phyloP scores from a whole-genome alignment of 2,797 vertebrate genomes.

The Babyrousa celebensis region DNA sequence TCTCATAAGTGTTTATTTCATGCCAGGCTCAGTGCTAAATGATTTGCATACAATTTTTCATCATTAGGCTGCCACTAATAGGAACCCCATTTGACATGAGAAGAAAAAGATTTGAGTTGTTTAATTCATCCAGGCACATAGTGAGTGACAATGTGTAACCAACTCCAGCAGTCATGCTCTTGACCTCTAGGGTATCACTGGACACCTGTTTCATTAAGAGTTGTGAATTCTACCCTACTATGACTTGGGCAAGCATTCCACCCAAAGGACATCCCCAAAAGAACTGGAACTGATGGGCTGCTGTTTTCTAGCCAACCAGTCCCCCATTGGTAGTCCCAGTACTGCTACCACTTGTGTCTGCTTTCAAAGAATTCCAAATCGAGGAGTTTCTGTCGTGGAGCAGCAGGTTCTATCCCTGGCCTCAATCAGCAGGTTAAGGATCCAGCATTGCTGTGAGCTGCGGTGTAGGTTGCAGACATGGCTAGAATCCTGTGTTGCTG shows the following conservation, averaged over 20 bases:
- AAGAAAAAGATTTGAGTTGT: not conserved
- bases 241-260: not conserved
- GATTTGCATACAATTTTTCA: not conserved
- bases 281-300: not conserved
- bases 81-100: not conserved
- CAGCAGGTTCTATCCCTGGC: no score
- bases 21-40: not conserved
- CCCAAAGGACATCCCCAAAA: not conserved
- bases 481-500: no score
- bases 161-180: not conserved
- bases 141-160: not conserved
- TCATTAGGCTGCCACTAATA: not conserved
- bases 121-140: not conserved
- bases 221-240: not conserved
- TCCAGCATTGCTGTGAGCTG: no score
- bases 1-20: conserved; percentile 20
- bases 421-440: no score
- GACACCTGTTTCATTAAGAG: not conserved
- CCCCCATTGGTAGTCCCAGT: not conserved
- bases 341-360: not conserved
- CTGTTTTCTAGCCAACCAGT: not conserved
- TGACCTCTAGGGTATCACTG: not conserved
- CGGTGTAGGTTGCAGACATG: no score
- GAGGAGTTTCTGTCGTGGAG: not conserved
- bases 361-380: not conserved